Conservation (phyloP, 2,888 invertebrate species). For the Scaptomyza caliginosa region DNA sequence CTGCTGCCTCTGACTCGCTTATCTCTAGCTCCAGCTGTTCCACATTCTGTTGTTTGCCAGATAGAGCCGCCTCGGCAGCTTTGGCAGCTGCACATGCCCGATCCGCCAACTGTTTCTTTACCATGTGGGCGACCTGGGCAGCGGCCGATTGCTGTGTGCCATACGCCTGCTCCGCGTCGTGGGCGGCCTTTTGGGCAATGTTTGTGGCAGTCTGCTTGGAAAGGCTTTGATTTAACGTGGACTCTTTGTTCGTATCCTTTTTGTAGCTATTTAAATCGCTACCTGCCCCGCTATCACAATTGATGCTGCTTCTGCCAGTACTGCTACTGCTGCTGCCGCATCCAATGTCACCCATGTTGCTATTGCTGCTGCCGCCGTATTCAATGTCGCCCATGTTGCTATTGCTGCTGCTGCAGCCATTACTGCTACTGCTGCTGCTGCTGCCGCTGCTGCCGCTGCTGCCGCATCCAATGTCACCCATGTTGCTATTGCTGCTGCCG, state of each 20-base stretch:
- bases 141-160: slow-evolving; percentile 87
- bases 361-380: background rate
- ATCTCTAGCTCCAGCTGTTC: slow-evolving; percentile 88
- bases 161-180: slow-evolving; percentile 85
- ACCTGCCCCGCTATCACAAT: background rate
- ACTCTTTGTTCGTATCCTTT: background rate
- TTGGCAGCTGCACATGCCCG: slow-evolving; percentile 89
- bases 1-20: slow-evolving; percentile 87
- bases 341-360: background rate
- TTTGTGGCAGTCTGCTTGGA: slow-evolving; percentile 85
- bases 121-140: slow-evolving; percentile 89
- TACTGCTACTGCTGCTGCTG: no score
- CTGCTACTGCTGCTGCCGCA: background rate
- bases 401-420: background rate
- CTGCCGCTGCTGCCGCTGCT: background rate
- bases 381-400: background rate
- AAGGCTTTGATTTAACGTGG: slow-evolving; percentile 2
- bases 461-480: background rate
- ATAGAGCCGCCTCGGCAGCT: slow-evolving; percentile 89
- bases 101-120: slow-evolving; percentile 89
- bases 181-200: slow-evolving; percentile 90
- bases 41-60: slow-evolving; percentile 88
- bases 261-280: background rate
- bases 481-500: background rate
- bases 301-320: background rate